Base-by-base conservation (phyloP, 2,888 invertebrate species). In the Chloroclystis v-ata region DNA sequence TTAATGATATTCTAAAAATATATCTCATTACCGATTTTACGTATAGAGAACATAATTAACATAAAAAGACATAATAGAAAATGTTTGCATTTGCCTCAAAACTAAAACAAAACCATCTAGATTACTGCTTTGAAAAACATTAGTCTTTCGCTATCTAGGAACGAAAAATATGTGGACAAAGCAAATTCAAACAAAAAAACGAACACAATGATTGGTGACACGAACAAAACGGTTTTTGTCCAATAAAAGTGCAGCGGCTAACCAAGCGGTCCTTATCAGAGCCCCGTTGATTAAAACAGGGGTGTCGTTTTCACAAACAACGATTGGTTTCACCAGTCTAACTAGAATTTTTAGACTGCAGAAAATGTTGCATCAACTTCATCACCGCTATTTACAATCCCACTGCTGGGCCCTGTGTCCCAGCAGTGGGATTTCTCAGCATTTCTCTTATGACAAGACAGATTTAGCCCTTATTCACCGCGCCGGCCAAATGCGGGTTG, bases 241-340 rank as follows among this genome's bases (percentile, higher is more conserved):
- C 46, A 54, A 53, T 54, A 57, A 57, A 56, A 52, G 46, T 45
- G 48, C 47, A 29, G 42, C 46, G 55, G 55, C 47, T 51, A 57
- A 49, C 50, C 58, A 54, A 47, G 37, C 50, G 53, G 49, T 46
- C 47, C 57, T 57, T 58, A 60, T 58, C 58, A 58, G 51, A 53
- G 56, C 37, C 47, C 37, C 50, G 54, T 60, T 57, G 57, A 60
- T 60, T 58, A 56, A 60, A 60, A 58, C 51, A 54, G 54, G 57
- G 51, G 13, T 47, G 52, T 57, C 38, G 35, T 38, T 47, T 43
- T 47, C 47, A 47, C 52, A 52, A 58, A 57, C 50, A 51, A 47
- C 40, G 37, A 45, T 49, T 43, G 43, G 40, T 39, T 46, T 52
- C n/a, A n/a, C 49, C 45, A 47, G 56, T 61, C 48, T 52, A 32